Evolutionary conservation across 2,888 invertebrate species (phyloP).

Genomic region (Nomada fabriciana): DNA sequence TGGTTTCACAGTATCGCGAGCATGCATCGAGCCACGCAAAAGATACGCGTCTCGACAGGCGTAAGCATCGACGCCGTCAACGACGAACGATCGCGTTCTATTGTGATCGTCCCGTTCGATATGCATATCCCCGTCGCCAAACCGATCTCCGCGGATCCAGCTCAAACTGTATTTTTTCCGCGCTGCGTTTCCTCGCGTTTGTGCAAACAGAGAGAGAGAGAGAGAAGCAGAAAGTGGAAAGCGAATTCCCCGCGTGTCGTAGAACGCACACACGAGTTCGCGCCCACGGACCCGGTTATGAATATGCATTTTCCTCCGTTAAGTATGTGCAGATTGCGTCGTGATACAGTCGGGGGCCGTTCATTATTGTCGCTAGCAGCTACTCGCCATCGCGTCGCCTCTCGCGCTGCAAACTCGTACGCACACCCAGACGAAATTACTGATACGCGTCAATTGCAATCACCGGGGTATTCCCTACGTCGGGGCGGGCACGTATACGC

Average conservation of each 20-base stretch:
- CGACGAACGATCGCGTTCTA: slow-evolving; percentile 30
- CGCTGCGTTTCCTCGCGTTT: slow-evolving; percentile 34
- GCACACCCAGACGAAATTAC: slow-evolving; percentile 73
- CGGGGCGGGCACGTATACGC: background rate
- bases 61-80: slow-evolving; percentile 14
- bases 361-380: slow-evolving; percentile 83
- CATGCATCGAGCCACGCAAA: background rate
- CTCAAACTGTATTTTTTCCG: slow-evolving; percentile 50
- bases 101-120: slow-evolving; percentile 31
- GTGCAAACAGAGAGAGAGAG: background rate
- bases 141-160: slow-evolving; percentile 44
- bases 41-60: slow-evolving; percentile 14
- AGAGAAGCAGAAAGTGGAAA: slow-evolving; percentile 56
- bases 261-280: slow-evolving; percentile 63
- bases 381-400: slow-evolving; percentile 73
- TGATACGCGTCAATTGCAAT: slow-evolving; percentile 74
- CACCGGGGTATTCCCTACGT: slow-evolving; percentile 11
- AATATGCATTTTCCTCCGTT: slow-evolving; percentile 84
- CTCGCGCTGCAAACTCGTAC: slow-evolving; percentile 76
- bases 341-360: slow-evolving; percentile 83
- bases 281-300: slow-evolving; percentile 79
- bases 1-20: background rate
- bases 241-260: slow-evolving; percentile 57
- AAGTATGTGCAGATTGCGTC: slow-evolving; percentile 84
- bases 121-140: slow-evolving; percentile 40